Conservation (phyloP, 2,888 invertebrate genomes). For the Acanthosepion esculentum region DNA sequence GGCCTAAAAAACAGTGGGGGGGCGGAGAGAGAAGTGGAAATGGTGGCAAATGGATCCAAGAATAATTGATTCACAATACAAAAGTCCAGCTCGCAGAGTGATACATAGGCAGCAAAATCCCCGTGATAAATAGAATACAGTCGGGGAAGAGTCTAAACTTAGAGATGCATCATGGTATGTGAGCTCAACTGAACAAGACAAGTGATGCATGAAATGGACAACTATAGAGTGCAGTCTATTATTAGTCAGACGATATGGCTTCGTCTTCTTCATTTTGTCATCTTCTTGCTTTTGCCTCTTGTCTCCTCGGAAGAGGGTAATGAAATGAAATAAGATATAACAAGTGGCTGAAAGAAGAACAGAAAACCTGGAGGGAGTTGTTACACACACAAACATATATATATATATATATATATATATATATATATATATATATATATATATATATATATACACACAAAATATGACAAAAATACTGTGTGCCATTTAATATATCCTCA, state of each 20-base stretch:
- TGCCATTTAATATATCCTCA: neutral
- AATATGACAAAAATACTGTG: neutral
- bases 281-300: neutral
- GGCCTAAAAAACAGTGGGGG: neutral
- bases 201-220: conserved; percentile 6
- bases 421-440: neutral
- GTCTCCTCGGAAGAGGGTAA: neutral
- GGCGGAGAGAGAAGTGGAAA: neutral
- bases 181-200: conserved; percentile 22
- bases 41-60: neutral
- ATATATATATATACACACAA: neutral
- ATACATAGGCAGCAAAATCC: conserved; percentile 18
- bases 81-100: neutral
- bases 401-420: no score
- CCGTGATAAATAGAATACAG: neutral
- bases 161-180: neutral
- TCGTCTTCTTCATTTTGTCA: neutral
- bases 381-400: neutral
- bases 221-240: conserved; percentile 22
- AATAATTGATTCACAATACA: conserved; percentile 23
- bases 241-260: neutral
- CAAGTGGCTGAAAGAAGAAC: neutral
- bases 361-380: neutral
- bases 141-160: neutral
- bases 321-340: neutral